Base-by-base conservation (phyloP, 2,888 invertebrate genomes). In the Camponotus fellah region DNA sequence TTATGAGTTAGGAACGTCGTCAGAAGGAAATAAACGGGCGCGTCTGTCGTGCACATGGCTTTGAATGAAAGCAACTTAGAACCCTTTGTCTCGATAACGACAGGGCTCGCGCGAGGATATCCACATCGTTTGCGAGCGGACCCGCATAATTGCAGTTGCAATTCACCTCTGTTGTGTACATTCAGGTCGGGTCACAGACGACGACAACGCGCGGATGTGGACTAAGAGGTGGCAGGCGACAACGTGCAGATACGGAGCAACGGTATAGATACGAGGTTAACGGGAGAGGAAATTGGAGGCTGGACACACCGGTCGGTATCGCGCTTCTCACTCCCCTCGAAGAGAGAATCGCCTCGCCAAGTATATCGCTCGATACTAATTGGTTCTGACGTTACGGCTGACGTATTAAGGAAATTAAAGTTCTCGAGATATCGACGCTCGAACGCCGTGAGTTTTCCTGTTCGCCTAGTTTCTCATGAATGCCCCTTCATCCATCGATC, bases 201-300 rank as follows among this genome's bases (percentile, higher is more conserved):
- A 89, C 86, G 90, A 85, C 89, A 84, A 85, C 82, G 86, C 81
- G 64, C 58, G 71, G 72, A 26, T 26, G 62, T 21, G 21, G 71
- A 66, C 46, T 62, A 72, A 81, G 72, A 58, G 77, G 82, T 72
- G 83, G 87, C 85, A 86, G 83, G 90, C 84, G 88, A 88, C 88
- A 85, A 86, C 68, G 83, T 89, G 83, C 69, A 86, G 88, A 89
- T 89, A 86, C 79, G 82, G 75, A 49, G 79, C 83, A 85, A 84
- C 89, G 84, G 89, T 87, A 86, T 83, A 86, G 90, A 90, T 89
- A 87, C 62, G 86, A 91, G 89, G 87, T 92, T 53, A 92, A 93
- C 92, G 92, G 91, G 91, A 93, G 93, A 93, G 93, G 93, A 93
- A 93, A 93, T 93, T 94, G 93, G 92, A 92, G 90, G 91, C 91